These are phyloP conservation scores for Sinhomidia bicolor DNA, from an alignment of 2,888 invertebrate genomes.

Conservation along the genomic window DNA sequence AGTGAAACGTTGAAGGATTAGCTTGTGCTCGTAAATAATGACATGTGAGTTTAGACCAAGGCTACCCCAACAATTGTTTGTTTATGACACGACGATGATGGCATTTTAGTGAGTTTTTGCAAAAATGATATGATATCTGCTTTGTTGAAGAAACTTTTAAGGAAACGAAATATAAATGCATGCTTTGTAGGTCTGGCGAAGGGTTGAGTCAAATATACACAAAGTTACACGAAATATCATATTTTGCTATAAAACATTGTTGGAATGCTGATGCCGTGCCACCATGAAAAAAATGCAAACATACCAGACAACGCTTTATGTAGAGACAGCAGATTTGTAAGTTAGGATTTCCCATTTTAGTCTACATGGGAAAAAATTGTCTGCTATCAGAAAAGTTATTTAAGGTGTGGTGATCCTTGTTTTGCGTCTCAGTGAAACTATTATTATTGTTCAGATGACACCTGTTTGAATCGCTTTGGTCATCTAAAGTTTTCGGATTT, in stretches of 20 bases:
- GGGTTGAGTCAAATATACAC: conserved; percentile 21
- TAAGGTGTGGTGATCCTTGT: conserved; percentile 57
- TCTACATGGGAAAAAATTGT: conserved; percentile 11
- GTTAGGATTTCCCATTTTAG: conserved; percentile 16
- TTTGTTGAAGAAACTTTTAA: conserved; percentile 50
- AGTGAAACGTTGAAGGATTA: conserved; percentile 62
- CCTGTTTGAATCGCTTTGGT: neutral
- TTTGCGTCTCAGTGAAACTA: conserved; percentile 63
- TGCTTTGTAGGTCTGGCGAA: conserved; percentile 14
- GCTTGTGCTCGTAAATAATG: conserved; percentile 37
- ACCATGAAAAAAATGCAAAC: neutral
- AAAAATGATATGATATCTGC: conserved; percentile 26
- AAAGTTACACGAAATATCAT: neutral
- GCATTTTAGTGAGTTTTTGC: conserved; percentile 37
- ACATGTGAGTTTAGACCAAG: conserved; percentile 67
- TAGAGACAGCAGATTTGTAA: neutral
- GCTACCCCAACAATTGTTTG: conserved; percentile 65
- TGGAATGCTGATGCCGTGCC: neutral
- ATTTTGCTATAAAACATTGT: neutral
- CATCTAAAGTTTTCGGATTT: neutral
- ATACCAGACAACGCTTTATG: neutral
- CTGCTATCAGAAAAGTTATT: conserved; percentile 62
- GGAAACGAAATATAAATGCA: conserved; percentile 43
- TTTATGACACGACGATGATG: conserved; percentile 36
- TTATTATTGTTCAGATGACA: conserved; percentile 30